These are phyloP conservation scores for Yponomeuta malinellus DNA, from an alignment of 2,888 invertebrate genomes.

Conservation along the genomic window DNA sequence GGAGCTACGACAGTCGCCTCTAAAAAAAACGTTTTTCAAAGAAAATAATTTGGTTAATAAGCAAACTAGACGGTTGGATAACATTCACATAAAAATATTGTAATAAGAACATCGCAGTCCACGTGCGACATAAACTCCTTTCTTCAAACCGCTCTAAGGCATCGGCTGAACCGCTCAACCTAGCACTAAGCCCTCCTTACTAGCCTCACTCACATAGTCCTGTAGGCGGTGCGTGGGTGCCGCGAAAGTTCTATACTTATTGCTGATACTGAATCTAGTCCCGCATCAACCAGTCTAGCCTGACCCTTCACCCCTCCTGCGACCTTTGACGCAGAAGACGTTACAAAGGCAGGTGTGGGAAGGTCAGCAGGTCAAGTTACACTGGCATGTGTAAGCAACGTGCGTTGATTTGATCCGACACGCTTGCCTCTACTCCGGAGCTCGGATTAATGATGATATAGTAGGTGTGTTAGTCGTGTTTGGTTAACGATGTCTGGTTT, in stretches of 20 bases:
- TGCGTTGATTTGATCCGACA: constrained; percentile 52
- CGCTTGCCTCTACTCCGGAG: constrained; percentile 46
- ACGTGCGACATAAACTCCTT: too few relatives aligned
- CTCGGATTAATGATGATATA: constrained; percentile 56
- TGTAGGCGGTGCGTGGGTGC: constrained; percentile 68
- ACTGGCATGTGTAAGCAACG: constrained; percentile 31
- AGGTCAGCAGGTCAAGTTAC: constrained; percentile 27
- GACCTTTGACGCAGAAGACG: constrained; percentile 18
- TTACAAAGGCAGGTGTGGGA: constrained; percentile 10
- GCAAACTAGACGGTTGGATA: too few relatives aligned
- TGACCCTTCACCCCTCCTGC: constrained; percentile 28
- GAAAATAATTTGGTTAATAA: too few relatives aligned
- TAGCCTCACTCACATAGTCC: constrained; percentile 37
- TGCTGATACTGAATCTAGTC: constrained; percentile 49
- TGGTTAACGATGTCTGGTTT: constrained; percentile 8
- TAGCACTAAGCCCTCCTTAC: constrained; percentile 36
- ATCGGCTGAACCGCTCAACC: neutral
- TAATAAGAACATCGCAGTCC: too few relatives aligned
- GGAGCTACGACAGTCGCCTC: too few relatives aligned
- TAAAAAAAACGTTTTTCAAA: too few relatives aligned
- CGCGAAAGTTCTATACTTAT: constrained; percentile 62
- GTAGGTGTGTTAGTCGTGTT: constrained; percentile 31
- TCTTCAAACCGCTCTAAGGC: too few relatives aligned
- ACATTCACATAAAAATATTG: too few relatives aligned
- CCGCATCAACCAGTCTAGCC: constrained; percentile 33